phyloP scores from a whole-genome alignment of 2,888 invertebrate species.

The Pristionchus mayeri region DNA sequence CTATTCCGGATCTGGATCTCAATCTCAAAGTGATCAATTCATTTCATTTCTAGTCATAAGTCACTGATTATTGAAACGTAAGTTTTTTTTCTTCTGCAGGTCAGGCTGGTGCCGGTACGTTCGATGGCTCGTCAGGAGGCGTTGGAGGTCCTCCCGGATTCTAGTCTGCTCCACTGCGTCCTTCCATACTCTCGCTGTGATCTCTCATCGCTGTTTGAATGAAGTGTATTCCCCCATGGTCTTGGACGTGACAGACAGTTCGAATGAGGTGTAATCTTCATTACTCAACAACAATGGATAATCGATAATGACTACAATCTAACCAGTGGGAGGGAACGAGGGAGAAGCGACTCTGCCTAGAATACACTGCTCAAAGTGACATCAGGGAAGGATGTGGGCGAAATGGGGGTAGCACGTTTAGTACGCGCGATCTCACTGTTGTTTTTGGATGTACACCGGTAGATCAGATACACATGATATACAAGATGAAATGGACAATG shows the following conservation, averaged over 20 bases:
- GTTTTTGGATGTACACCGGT: slow-evolving; percentile 36
- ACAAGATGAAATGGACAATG: slow-evolving; percentile 4
- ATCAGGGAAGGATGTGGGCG: not conserved
- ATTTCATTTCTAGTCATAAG: not conserved
- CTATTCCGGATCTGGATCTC: not conserved
- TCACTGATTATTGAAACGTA: not conserved
- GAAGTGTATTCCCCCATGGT: not conserved
- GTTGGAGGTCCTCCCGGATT: not conserved
- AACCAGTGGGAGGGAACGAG: slow-evolving; percentile 9
- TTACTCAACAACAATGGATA: slow-evolving; percentile 27
- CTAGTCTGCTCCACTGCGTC: not conserved
- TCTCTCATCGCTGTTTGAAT: not conserved
- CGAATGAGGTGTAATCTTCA: slow-evolving; percentile 11
- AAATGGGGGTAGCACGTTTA: not conserved
- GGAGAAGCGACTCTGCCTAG: not conserved
- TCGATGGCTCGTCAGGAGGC: not conserved
- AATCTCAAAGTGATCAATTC: not conserved
- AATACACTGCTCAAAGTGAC: slow-evolving; percentile 22
- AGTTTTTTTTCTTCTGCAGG: not conserved
- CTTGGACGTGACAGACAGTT: no score
- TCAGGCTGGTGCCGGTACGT: not conserved
- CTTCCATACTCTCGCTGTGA: no score
- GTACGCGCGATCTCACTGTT: not conserved
- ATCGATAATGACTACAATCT: slow-evolving; percentile 33
- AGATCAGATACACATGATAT: slow-evolving; percentile 3